Evolutionary conservation across 1,140 invertebrate species (phyloP).

Genomic region (Rhyzopertha dominica): DNA sequence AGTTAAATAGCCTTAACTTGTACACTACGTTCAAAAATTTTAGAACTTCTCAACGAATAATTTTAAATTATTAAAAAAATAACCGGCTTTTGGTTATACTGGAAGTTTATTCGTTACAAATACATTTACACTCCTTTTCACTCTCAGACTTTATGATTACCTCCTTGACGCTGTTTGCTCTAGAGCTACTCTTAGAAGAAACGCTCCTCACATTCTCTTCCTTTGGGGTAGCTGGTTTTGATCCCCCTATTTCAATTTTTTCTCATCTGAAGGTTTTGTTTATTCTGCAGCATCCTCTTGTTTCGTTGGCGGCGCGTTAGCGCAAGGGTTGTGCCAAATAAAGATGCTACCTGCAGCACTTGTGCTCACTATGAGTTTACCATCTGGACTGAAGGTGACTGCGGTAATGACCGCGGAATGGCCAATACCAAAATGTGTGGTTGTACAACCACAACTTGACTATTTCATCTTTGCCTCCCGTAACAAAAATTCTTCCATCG

Average conservation of each 20-base stretch:
- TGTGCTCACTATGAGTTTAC: conserved; percentile 64
- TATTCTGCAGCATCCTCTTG: conserved; percentile 8
- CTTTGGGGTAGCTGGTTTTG: conserved; percentile 11
- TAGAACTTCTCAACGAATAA: no score
- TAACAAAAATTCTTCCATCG: conserved; percentile 72
- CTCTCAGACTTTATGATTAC: background rate
- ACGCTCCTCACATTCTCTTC: conserved; percentile 7
- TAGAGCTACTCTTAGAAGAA: background rate
- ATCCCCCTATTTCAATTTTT: conserved; percentile 4
- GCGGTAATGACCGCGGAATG: conserved; percentile 74
- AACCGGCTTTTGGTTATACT: no score
- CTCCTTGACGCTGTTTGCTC: background rate
- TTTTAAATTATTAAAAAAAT: no score
- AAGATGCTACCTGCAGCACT: conserved; percentile 79
- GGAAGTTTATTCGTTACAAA: background rate
- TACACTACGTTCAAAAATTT: no score
- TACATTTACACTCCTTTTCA: background rate
- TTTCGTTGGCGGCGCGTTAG: background rate
- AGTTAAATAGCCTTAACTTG: no score
- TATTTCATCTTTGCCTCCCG: conserved; percentile 79
- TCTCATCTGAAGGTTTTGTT: conserved; percentile 3
- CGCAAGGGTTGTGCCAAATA: conserved; percentile 68
- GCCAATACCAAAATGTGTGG: conserved; percentile 70
- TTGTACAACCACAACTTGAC: conserved; percentile 62
- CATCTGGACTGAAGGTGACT: conserved; percentile 68